Evolutionary conservation across 2,797 vertebrate species (phyloP).

Genomic region (Xiphophorus birchmanni): DNA sequence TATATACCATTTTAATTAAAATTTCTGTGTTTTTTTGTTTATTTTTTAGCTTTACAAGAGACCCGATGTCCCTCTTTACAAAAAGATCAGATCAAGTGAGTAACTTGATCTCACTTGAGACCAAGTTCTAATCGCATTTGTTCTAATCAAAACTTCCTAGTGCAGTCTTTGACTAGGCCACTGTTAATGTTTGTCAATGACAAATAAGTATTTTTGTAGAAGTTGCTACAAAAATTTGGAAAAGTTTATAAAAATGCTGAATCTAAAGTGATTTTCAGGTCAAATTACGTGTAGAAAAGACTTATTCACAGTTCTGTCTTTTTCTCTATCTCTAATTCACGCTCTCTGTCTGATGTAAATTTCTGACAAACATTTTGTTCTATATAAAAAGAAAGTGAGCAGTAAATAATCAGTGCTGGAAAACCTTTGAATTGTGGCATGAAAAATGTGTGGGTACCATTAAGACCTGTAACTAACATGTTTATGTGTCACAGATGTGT

Average conservation of each 20-base stretch:
- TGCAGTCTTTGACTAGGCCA: slow-evolving; percentile 5
- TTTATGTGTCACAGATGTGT: slow-evolving; percentile 85
- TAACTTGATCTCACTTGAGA: slow-evolving; percentile 7
- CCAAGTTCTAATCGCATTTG: background rate
- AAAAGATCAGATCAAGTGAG: slow-evolving; percentile 86
- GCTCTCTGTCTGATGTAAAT: background rate
- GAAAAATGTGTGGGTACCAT: background rate
- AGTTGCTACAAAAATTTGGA: background rate
- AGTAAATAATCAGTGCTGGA: background rate
- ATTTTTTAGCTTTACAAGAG: slow-evolving; percentile 80
- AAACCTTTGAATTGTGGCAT: background rate
- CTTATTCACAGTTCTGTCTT: background rate
- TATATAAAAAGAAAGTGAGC: background rate
- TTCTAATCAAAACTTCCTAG: background rate
- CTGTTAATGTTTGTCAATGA: background rate
- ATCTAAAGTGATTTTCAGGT: background rate
- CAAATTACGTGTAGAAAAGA: background rate
- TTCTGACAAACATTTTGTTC: background rate
- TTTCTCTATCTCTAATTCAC: background rate
- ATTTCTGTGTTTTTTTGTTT: slow-evolving; percentile 23
- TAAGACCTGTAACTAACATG: slow-evolving; percentile 8
- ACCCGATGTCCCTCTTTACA: slow-evolving; percentile 85
- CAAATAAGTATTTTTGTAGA: background rate
- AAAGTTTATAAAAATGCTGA: background rate
- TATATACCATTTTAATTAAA: background rate